Evolutionary conservation across 2,888 invertebrate genomes (phyloP), one percentile per base, ranked within the genome.

Genomic region (Acronicta psi): DNA sequence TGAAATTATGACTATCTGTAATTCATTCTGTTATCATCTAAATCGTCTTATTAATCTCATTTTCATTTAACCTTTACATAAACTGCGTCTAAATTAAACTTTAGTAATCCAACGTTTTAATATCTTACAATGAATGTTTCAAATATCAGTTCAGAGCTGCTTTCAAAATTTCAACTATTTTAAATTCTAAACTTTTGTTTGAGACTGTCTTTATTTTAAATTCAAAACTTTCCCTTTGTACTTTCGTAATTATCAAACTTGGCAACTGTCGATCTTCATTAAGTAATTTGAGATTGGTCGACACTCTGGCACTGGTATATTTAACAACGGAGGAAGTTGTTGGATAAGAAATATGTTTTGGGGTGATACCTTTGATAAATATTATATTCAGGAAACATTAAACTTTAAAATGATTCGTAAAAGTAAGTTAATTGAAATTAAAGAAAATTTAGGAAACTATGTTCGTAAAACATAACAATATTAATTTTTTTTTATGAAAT

Each of bases 181-280:
- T 40, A 47, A 62, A 63, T 59, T 60, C 20, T 11, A 25, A 69
- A 75, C 45, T 66, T 63, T 61, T 50, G 59, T 56, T 43, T 18
- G 23, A 46, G 75, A 59, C 53, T 59, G 73, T 59, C 62, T 64
- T 51, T 71, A 59, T 69, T 60, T 69, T 61, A 63, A 69, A 66
- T 69, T 41, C 6, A 17, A 54, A 65, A 69, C 45, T 58, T 74
- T 60, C 34, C 49, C 55, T 66, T 73, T 73, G 73, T 74, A 47
- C 63, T 67, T 59, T 61, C 37, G 42, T 75, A 75, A 73, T 74
- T 73, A 64, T 75, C 25, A 66, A 76, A 76, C 67, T 74, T 76
- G 38, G 17, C n/a, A 54, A 49, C 65, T 73, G 76, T 64, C 73
- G 53, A 74, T 75, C 69, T 75, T 64, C 63, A 74, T 74, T 75